A percentile compares a stretch with the other conserved stretches of the same genome.
phyloP scores from a whole-genome alignment of 2,888 invertebrate species.

The Cheiracanthium punctorium region DNA sequence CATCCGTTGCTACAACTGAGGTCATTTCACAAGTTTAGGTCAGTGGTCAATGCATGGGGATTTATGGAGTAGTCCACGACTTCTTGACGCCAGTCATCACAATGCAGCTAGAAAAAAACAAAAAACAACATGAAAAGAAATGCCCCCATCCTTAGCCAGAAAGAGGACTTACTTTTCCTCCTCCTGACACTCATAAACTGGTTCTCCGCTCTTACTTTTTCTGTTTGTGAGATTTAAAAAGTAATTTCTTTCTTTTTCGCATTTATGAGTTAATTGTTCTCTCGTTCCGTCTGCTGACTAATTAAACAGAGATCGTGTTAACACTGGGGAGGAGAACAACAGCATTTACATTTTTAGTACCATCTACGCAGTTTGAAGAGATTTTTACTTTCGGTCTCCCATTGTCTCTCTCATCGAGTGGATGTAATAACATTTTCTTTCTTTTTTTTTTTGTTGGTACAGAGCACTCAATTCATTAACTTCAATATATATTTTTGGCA shows the following conservation, averaged over 20 bases:
- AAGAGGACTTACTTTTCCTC: slow-evolving; percentile 25
- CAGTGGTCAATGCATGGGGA: slow-evolving; percentile 63
- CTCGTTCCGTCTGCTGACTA: not conserved
- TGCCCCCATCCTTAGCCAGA: slow-evolving; percentile 15
- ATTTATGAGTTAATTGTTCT: not conserved
- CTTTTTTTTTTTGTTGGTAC: no score
- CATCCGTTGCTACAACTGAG: not conserved
- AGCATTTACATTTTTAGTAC: no score
- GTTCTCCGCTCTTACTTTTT: slow-evolving; percentile 16
- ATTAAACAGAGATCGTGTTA: not conserved
- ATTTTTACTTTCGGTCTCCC: no score
- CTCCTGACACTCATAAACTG: slow-evolving; percentile 50
- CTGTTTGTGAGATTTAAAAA: slow-evolving; percentile 16
- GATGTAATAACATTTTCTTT: no score
- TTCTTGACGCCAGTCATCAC: slow-evolving; percentile 38
- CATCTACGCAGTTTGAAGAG: no score
- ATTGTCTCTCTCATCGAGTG: no score
- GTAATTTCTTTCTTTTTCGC: not conserved
- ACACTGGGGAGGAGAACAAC: no score
- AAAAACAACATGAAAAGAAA: slow-evolving; percentile 19
- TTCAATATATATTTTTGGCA: no score
- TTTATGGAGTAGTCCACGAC: slow-evolving; percentile 55
- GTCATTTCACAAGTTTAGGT: slow-evolving; percentile 25
- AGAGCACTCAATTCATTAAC: no score
- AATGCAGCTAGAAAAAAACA: not conserved